Evolutionary conservation across 1,140 invertebrate genomes (phyloP).

Genomic region (Trinorchestia longiramus): DNA sequence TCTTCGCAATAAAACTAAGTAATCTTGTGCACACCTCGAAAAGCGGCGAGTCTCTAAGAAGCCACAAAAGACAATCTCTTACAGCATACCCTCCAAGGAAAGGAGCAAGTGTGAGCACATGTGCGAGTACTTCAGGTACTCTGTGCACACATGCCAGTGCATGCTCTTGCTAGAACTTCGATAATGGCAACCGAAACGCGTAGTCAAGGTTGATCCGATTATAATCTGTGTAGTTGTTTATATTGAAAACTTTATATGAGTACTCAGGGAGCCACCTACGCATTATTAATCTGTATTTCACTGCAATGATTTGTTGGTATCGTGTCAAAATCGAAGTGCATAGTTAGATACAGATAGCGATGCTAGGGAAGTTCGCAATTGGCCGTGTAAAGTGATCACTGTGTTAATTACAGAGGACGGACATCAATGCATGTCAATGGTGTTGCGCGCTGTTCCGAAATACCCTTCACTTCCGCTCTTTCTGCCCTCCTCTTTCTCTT

Average conservation of each 20-base stretch:
- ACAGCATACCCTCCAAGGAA: neutral
- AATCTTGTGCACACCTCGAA: no score
- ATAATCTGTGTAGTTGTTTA: neutral
- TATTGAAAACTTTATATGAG: neutral
- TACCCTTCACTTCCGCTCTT: neutral
- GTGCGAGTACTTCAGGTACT: neutral
- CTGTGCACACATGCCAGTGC: neutral
- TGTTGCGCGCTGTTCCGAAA: neutral
- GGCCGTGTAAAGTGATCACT: conserved; percentile 44
- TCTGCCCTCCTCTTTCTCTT: neutral
- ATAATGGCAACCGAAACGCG: neutral
- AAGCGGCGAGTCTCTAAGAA: no score
- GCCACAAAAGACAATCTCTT: no score
- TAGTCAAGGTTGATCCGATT: neutral
- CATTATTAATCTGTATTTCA: neutral
- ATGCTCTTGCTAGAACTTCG: neutral
- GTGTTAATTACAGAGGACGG: conserved; percentile 12
- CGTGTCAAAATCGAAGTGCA: neutral
- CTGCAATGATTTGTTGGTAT: neutral
- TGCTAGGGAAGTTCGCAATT: neutral
- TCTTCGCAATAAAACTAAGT: no score
- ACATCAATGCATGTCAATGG: conserved; percentile 54
- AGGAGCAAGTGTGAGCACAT: neutral
- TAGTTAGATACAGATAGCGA: neutral
- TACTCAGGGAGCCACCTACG: neutral